A percentile compares a stretch with the other conserved stretches of the same genome.
These are phyloP conservation scores for Drosophila putrida DNA, from an alignment of 2,888 invertebrate species.

Conservation along the genomic window DNA sequence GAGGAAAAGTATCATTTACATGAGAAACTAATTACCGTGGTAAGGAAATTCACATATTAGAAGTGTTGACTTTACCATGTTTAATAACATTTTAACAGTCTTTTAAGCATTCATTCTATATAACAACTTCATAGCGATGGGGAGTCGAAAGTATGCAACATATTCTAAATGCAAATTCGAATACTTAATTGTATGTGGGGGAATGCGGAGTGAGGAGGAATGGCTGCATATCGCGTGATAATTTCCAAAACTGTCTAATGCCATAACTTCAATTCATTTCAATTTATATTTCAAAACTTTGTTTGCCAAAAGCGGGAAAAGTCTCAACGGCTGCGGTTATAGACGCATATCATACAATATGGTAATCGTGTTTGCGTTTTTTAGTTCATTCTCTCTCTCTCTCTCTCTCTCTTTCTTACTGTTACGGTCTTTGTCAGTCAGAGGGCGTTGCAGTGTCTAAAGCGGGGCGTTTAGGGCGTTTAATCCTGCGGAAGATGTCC, in stretches of 20 bases:
- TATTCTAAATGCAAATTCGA: slow-evolving; percentile 81
- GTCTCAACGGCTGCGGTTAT: slow-evolving; percentile 54
- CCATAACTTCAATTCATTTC: slow-evolving; percentile 82
- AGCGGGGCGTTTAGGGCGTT: slow-evolving; percentile 80
- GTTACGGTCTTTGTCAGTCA: slow-evolving; percentile 26
- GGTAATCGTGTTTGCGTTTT: slow-evolving; percentile 69
- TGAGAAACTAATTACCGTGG: no score
- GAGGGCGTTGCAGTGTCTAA: slow-evolving; percentile 78
- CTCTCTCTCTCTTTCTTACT: slow-evolving; percentile 10
- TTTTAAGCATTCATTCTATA: neutral
- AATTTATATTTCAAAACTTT: slow-evolving; percentile 74
- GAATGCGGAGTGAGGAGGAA: no score
- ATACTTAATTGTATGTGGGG: slow-evolving; percentile 13
- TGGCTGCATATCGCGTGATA: slow-evolving; percentile 81
- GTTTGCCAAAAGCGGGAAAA: slow-evolving; percentile 46
- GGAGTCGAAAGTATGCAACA: slow-evolving; percentile 58
- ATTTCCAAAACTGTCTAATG: slow-evolving; percentile 76
- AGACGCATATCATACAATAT: slow-evolving; percentile 73
- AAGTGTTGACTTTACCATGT: neutral
- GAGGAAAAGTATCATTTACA: no score
- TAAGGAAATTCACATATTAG: neutral
- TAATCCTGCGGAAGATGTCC: slow-evolving; percentile 81
- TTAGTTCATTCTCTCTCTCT: slow-evolving; percentile 16
- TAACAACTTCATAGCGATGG: neutral
- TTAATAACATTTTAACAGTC: neutral